Percentiles rank a stretch among this genome's conserved stretches.
These are phyloP conservation scores for Catocala nupta DNA, from an alignment of 2,888 invertebrate genomes.

Conservation along the genomic window DNA sequence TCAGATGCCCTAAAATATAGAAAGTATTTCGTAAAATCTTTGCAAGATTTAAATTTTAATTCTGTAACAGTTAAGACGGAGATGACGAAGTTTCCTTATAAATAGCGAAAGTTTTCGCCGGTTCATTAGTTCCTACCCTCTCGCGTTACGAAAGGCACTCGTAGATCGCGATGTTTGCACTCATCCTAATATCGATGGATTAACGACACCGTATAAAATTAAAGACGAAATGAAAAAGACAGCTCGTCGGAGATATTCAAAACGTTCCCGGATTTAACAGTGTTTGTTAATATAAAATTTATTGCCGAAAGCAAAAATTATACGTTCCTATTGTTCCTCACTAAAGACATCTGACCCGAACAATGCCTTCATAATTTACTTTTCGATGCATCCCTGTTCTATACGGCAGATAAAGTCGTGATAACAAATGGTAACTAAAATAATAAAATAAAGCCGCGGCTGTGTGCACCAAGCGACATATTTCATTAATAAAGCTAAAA, in stretches of 20 bases:
- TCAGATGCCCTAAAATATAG: too few species aligned
- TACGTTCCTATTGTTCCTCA: constrained; percentile 81
- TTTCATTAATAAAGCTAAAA: constrained; percentile 87
- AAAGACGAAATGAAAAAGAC: constrained; percentile 73
- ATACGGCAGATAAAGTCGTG: constrained; percentile 85
- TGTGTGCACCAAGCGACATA: constrained; percentile 83
- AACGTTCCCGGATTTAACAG: constrained; percentile 46
- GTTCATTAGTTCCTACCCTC: constrained; percentile 76
- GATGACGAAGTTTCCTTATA: constrained; percentile 54
- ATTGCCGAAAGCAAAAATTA: constrained; percentile 79
- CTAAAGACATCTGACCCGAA: constrained; percentile 78
- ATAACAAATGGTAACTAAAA: constrained; percentile 87
- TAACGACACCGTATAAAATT: constrained; percentile 81
- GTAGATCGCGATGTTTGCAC: constrained; percentile 72
- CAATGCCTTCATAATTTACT: constrained; percentile 86
- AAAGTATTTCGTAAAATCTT: not conserved
- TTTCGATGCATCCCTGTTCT: constrained; percentile 83
- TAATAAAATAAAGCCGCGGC: constrained; percentile 83
- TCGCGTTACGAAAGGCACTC: constrained; percentile 56
- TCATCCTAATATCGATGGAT: constrained; percentile 81
- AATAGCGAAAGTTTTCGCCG: constrained; percentile 64
- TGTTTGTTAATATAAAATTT: constrained; percentile 81
- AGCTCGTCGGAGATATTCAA: constrained; percentile 50
- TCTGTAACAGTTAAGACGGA: constrained; percentile 36
- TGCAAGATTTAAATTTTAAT: constrained; percentile 37